These are phyloP conservation scores for Scaptomyza montana DNA, from an alignment of 1,140 invertebrate genomes.

Conservation along the genomic window DNA sequence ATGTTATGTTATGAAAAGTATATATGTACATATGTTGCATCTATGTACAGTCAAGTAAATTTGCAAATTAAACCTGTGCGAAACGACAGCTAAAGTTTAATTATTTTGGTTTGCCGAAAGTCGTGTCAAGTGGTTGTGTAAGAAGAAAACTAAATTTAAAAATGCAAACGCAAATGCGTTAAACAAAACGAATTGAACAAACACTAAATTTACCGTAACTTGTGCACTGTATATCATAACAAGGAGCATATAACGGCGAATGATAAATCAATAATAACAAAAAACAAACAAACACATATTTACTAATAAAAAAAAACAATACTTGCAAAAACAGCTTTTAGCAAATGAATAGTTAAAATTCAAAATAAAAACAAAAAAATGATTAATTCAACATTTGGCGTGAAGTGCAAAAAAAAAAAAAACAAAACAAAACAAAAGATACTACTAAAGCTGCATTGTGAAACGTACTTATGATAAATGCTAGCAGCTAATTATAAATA, in stretches of 20 bases:
- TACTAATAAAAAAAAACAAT: constrained; percentile 35
- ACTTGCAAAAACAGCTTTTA: constrained; percentile 60
- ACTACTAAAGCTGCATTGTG: constrained; percentile 65
- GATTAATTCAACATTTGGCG: constrained; percentile 12
- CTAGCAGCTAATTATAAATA: constrained; percentile 60
- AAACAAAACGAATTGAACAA: constrained; percentile 17
- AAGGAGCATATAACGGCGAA: constrained; percentile 18
- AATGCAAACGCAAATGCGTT: no score
- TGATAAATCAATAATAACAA: constrained; percentile 30
- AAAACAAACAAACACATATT: constrained; percentile 22
- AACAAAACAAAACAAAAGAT: constrained; percentile 1
- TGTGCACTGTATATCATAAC: constrained; percentile 45
- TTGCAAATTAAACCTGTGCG: constrained; percentile 8
- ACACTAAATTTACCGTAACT: constrained; percentile 22
- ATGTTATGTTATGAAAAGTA: not conserved
- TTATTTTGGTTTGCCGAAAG: constrained; percentile 65
- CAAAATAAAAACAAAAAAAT: constrained; percentile 17
- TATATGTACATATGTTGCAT: not conserved
- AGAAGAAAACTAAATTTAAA: constrained; percentile 28
- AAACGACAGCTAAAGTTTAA: constrained; percentile 11
- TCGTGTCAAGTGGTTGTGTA: constrained; percentile 70
- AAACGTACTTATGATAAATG: constrained; percentile 80
- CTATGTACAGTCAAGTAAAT: not conserved
- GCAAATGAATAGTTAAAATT: constrained; percentile 52
- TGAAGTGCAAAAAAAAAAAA: constrained; percentile 22